Base-by-base conservation (phyloP, 1,140 invertebrate species). In the Tachypleus tridentatus region DNA sequence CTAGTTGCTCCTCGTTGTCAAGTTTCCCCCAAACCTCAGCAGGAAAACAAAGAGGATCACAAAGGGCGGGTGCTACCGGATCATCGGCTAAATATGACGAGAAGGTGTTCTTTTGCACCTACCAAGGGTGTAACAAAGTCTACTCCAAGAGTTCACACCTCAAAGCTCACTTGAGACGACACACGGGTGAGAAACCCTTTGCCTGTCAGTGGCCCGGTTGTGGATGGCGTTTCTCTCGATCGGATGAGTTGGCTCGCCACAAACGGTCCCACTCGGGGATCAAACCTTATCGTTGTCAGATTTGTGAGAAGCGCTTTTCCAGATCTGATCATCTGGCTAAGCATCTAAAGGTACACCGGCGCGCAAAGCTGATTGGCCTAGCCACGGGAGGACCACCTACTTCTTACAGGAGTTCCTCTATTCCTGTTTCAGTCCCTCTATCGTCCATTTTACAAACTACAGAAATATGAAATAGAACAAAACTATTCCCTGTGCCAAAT, bases 71-170 rank as follows among this genome's bases (percentile, higher is more conserved):
- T 97, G 76, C 81, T 97, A 47, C 94, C 95, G 73, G 93, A 94
- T 3, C 95, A 98, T 74, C 76, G 96, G 60, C 81, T 93, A 3
- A 82, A 94, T 7, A 94, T 97, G 77, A 91, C 93, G 3, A 93
- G 93, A 1, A 93, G 96, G 77, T 29, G 0, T 29, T 29, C 29
- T 29, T 29, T 29, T 97, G 94, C 83, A 89, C 92, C 79, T 96
- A 93, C 78, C 86, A 88, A 61, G 90, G 91, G 64, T 98, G 95
- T 80, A 93, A 93, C 75, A 98, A 98, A 78, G 90, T 96, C 61
- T 98, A 98, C 79, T 97, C 93, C 63, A 98, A 98, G 80, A 95
- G 91, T 76, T 97, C 93, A 64, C 94, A 98, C 78, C 83, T 98
- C 54, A 98, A 97, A 78, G 94, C 94, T 29, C 94, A 98, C 76